Base-by-base conservation (phyloP, 1,140 invertebrate species). In the Apis dorsata region DNA sequence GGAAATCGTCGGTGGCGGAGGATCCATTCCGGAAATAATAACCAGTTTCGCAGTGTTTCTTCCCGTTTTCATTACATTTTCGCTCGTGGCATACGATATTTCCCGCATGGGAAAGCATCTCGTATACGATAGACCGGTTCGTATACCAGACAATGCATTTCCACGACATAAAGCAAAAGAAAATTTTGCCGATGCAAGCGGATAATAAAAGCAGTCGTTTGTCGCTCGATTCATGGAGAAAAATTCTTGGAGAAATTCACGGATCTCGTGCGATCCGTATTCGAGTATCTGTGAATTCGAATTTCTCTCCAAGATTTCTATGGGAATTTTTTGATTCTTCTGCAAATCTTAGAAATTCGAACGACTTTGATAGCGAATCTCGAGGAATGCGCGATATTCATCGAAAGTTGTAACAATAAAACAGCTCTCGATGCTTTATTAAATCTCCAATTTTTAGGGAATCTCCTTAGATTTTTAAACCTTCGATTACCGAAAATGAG, bases 1-100 rank as follows among this genome's bases (percentile, higher is more conserved):
- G 73, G 21, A 63, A 75, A 75, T 75, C n/a, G 59, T n/a, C 51
- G 34, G 73, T 63, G 73, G 19, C 73, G 60, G n/a, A 10, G 13
- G 44, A 13, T 51, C 12, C 11, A 8, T 51, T 15, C n/a, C 49
- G 75, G 63, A 77, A 77, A 19, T 28, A 68, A 63, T 77, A 68
- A 68, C 53, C 21, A 28, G 9, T 57, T 77, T 19, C 5, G 9
- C 8, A 57, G 7, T 19, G 17, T 57, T 15, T n/a, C 13, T 8
- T 3, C 8, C 15, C 2, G 21, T 21, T 7, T 13, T 44, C 19
- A 10, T 17, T 15, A 57, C 7, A 7, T 9, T 34, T 34, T 11
- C 7, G 3, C 28, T 12, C 59, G n/a, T 60, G 15, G 10, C 55
- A 12, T 21, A 9, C 5, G 2, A 53, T 19, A 21, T 44, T 44